These are phyloP conservation scores for Tangara arthus DNA, from an alignment of 2,797 vertebrate genomes.

Conservation along the genomic window DNA sequence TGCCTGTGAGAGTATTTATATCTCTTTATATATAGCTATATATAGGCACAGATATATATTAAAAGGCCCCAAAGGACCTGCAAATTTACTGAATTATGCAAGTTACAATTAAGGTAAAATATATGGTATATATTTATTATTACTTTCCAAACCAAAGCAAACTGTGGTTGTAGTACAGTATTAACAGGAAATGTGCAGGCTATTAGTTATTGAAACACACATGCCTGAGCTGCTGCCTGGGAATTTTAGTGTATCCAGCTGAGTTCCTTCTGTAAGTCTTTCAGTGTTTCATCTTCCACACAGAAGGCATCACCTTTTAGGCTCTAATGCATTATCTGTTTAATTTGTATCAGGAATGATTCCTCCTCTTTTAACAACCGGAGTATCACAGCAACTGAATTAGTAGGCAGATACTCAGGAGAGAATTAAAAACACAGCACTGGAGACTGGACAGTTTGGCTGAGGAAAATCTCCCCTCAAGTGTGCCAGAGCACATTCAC, in stretches of 20 bases:
- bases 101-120: slow-evolving; percentile 49
- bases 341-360: not conserved
- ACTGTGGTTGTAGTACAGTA: slow-evolving; percentile 21
- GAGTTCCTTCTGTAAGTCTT: not conserved
- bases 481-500: not conserved
- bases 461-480: not conserved
- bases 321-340: not conserved
- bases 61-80: not conserved
- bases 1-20: not conserved
- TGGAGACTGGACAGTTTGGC: not conserved
- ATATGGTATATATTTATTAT: slow-evolving; percentile 44
- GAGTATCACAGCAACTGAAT: slow-evolving; percentile 14
- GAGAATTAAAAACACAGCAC: not conserved
- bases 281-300: not conserved
- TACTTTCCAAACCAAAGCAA: slow-evolving; percentile 56
- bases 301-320: not conserved
- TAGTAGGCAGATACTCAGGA: not conserved
- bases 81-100: not conserved
- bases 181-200: slow-evolving; percentile 62
- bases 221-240: slow-evolving; percentile 33
- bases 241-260: slow-evolving; percentile 22
- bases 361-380: not conserved
- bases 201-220: slow-evolving; percentile 47
- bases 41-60: not conserved
- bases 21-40: not conserved